Base-by-base conservation (phyloP, 2,888 invertebrate species). In the Epistrophe grossulariae region DNA sequence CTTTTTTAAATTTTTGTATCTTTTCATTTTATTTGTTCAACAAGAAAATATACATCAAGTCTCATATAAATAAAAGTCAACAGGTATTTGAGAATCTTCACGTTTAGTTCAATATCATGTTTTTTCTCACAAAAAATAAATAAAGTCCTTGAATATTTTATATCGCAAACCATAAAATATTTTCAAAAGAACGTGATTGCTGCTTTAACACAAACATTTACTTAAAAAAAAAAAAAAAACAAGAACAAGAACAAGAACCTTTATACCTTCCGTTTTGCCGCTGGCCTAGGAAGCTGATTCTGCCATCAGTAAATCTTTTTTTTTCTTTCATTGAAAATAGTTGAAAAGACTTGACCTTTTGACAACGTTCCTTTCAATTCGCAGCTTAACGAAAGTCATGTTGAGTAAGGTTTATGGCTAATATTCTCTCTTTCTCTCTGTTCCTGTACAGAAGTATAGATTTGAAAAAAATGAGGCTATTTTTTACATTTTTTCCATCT, bases 301-400 rank as follows among this genome's bases (percentile, higher is more conserved):
- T 57, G 48, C 28, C 1, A 7, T 10, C 1, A 15, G 5, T 48
- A 50, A 50, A 19, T 17, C 11, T 45, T 28, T 40, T 43, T 24
- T 62, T 28, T 48, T 3, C 10, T 50, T 68, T 68, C 68, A 68
- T 19, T 50, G 19, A 50, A 68, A 50, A 50, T 50, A 50, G 50
- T 15, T 68, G 50, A 68, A 68, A 50, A 19, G 68, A 68, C 38
- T 50, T 68, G 50, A 50, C 68, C 68, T 68, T 68, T 68, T 68
- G 38, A 68, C 50, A 50, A 38, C 19, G 5, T 62, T 28, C 19
- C n/a, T 35, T 66, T 2, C 3, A 19, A 17, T 50, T 50, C 11
- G n/a, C n/a, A 31, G 17, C 35, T 66, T 9, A 24, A 55, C 52
- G n/a, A 28, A 70, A 55, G 55, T 24, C 40, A 70, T 40, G 68